These are phyloP conservation scores for Tangachromis dhanisi DNA, from an alignment of 2,113 vertebrate genomes.

Conservation along the genomic window DNA sequence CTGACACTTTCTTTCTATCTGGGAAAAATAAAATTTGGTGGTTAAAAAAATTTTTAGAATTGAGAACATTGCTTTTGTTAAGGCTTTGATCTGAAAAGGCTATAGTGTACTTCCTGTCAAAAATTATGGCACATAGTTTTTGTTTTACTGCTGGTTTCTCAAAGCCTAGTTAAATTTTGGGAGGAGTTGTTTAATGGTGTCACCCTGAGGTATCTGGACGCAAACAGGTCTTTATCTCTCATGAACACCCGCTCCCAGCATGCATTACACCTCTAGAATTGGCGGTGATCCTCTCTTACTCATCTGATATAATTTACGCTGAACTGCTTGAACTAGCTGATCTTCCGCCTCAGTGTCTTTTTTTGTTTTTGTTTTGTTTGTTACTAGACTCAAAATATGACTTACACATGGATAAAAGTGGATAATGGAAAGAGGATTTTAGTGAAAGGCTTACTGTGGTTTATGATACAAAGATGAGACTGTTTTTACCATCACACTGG, in stretches of 20 bases:
- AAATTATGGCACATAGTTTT: not conserved
- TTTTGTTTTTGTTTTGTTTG: not conserved
- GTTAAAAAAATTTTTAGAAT: not conserved
- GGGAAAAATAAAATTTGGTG: not conserved
- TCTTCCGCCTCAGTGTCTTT: not conserved
- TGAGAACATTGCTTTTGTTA: not conserved
- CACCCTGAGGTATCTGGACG: slow-evolving; percentile 7
- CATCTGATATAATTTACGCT: not conserved
- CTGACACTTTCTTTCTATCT: not conserved
- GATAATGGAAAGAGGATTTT: not conserved
- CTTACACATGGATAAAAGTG: not conserved
- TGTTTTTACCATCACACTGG: not conserved
- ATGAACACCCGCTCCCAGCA: slow-evolving; percentile 40
- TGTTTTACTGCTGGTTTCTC: not conserved
- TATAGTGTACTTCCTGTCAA: not conserved
- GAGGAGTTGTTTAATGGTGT: slow-evolving; percentile 23
- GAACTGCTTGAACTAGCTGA: not conserved
- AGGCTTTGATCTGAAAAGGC: not conserved
- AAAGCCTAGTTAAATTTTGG: not conserved
- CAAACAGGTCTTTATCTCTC: slow-evolving; percentile 59
- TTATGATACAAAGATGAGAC: not conserved
- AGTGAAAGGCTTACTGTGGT: not conserved
- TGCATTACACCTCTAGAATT: not conserved
- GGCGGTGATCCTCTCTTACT: slow-evolving; percentile 1
- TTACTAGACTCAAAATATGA: not conserved